Evolutionary conservation across 2,113 vertebrate species (phyloP).

Genomic region (Rallus limicola): DNA sequence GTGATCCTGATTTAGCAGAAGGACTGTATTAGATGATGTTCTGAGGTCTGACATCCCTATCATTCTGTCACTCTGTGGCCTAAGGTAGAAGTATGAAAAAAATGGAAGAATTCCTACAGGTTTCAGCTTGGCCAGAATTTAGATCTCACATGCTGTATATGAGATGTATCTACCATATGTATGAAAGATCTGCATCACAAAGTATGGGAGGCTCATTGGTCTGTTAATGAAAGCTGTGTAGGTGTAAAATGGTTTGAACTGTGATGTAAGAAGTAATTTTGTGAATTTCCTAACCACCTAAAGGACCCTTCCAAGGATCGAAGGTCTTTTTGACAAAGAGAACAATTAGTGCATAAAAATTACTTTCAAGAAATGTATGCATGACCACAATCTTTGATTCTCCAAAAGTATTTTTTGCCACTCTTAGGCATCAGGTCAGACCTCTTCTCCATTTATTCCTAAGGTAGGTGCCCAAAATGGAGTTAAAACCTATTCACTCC

Average conservation of each 20-base stretch:
- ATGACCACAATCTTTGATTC: not conserved
- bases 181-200: not conserved
- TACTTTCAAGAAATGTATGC: not conserved
- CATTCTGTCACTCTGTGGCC: not conserved
- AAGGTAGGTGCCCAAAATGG: not conserved
- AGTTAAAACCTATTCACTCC: not conserved
- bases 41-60: too few relatives aligned
- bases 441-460: not conserved
- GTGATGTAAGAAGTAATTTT: not conserved
- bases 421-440: not conserved
- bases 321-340: not conserved
- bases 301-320: not conserved
- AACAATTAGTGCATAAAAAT: not conserved
- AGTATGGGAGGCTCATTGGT: rapidly evolving
- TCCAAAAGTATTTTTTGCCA: not conserved
- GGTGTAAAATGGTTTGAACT: not conserved
- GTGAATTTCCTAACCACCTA: not conserved
- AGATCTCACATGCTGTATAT: not conserved
- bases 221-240: not conserved
- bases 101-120: not conserved
- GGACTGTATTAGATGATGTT: too few relatives aligned
- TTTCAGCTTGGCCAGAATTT: not conserved
- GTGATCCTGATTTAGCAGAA: too few relatives aligned
- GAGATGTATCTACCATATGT: not conserved
- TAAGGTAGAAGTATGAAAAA: not conserved